Conservation (phyloP, 1,140 invertebrate species). For the Drosophila santomea region DNA sequence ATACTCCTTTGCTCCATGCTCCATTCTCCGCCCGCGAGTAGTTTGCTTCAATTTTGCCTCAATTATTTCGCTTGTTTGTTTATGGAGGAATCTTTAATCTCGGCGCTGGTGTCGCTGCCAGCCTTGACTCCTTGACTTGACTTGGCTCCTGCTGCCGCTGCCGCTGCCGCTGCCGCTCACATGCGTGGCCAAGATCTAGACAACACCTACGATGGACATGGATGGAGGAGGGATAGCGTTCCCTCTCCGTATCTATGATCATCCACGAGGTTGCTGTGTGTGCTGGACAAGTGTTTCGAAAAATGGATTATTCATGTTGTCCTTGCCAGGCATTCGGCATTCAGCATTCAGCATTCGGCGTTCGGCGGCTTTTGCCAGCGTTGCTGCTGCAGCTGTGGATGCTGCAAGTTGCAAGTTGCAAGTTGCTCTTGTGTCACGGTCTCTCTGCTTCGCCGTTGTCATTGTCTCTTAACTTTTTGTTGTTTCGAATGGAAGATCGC, state of each 20-base stretch:
- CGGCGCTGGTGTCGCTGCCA: constrained; percentile 60
- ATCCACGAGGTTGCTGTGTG: constrained; percentile 4
- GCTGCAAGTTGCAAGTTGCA: constrained; percentile 15
- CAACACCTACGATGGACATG: constrained; percentile 46
- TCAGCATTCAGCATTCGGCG: not conserved
- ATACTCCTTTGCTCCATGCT: too few species aligned
- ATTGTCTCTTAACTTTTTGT: constrained; percentile 26
- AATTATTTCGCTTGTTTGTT: constrained; percentile 84
- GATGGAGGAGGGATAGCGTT: constrained; percentile 1
- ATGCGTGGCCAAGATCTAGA: constrained; percentile 80
- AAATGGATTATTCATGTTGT: constrained; percentile 83
- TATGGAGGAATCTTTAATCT: constrained; percentile 84
- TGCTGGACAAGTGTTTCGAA: constrained; percentile 71
- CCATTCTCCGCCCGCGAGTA: constrained; percentile 38
- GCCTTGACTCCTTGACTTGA: constrained; percentile 58
- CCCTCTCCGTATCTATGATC: constrained; percentile 66
- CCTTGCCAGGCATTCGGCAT: constrained; percentile 46
- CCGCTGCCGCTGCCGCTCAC: constrained; percentile 19
- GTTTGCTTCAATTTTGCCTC: constrained; percentile 84
- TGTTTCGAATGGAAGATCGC: constrained; percentile 4
- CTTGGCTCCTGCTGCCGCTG: constrained; percentile 12
- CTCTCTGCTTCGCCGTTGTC: constrained; percentile 14
- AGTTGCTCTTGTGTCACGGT: not conserved
- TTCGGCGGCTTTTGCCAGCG: constrained; percentile 13
- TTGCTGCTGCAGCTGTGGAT: constrained; percentile 1